Evolutionary conservation across 2,113 vertebrate species (phyloP), one percentile per base, ranked within the genome.

Genomic region (Columbina picui): DNA sequence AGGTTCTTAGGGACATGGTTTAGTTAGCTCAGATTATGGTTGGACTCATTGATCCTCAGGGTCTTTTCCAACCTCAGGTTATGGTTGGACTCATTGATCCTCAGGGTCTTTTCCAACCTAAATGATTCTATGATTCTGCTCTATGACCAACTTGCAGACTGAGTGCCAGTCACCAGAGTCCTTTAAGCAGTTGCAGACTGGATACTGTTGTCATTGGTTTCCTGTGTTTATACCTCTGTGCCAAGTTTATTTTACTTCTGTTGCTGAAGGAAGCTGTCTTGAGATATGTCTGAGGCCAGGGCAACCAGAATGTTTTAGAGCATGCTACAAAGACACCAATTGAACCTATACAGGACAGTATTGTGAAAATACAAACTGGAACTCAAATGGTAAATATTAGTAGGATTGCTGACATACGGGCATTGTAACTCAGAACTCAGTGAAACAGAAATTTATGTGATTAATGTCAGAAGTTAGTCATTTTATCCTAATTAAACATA

Each of bases 131-230:
- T 45, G 43, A 45, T 45, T 45, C 43, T 45, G 19, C 19, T 45
- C 18, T 45, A 19, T 45, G 43, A 45, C 43, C 4, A 1, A 8
- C 53, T 30, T 6, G 17, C n/a, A 69, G 39, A 9, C 26, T 3
- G 10, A 18, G 68, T 6, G 7, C 64, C n/a, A 17, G 43, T 6
- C 71, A 26, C 21, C 60, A 3, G 6, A 55, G 57, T 27, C 22
- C 43, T n/a, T 41, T 2, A 2, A 22, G 29, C 2, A 19, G 13
- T 0, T 56, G n/a, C 26, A 77, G 43, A 4, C 34, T 61, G 64
- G 30, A 1, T 14, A 0, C 13, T 23, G 45, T 12, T 29, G 18
- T 39, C 6, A 0, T 4, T 17, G 10, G 4, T 45, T 34, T 29
- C 23, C 20, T 43, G 22, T 21, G 20, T 26, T 80, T 25, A 1